Percentiles rank a stretch among this genome's conserved stretches.
phyloP scores from a whole-genome alignment of 2,113 vertebrate genomes.

The Syngnathoides biaculeatus region DNA sequence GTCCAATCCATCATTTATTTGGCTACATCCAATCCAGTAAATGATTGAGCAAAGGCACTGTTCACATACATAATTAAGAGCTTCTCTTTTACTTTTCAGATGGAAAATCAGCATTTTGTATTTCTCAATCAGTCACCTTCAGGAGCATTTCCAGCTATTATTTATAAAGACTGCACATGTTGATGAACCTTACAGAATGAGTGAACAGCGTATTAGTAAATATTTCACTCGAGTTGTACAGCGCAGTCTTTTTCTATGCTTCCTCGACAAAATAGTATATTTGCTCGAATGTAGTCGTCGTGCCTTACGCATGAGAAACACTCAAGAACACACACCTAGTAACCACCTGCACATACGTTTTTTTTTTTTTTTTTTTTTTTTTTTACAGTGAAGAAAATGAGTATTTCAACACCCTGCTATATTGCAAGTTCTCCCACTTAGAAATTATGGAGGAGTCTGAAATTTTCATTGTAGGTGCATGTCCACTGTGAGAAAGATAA shows the following conservation, averaged over 20 bases:
- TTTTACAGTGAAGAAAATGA: too few relatives aligned
- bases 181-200: slow-evolving; percentile 12
- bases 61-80: slow-evolving; percentile 51
- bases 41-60: slow-evolving; percentile 48
- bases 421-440: too few relatives aligned
- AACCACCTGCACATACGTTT: too few relatives aligned
- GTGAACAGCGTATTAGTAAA: slow-evolving; percentile 6
- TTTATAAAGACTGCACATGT: slow-evolving; percentile 19
- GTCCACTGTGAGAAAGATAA: too few relatives aligned
- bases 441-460: too few relatives aligned
- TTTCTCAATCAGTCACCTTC: slow-evolving; percentile 30
- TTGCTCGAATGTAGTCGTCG: background rate
- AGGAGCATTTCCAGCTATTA: slow-evolving; percentile 4
- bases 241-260: background rate
- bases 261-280: background rate
- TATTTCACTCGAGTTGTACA: background rate
- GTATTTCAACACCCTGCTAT: too few relatives aligned
- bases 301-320: background rate
- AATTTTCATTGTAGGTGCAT: too few relatives aligned
- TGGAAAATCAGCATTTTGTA: slow-evolving; percentile 38
- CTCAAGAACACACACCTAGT: too few relatives aligned
- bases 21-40: slow-evolving; percentile 27
- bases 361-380: too few relatives aligned
- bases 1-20: slow-evolving; percentile 44
- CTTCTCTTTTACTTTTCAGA: slow-evolving; percentile 12